Percentiles rank a stretch among this genome's conserved stretches.
These are phyloP conservation scores for Melanotaenia trifasciata DNA, from an alignment of 2,797 vertebrate species.

Conservation along the genomic window DNA sequence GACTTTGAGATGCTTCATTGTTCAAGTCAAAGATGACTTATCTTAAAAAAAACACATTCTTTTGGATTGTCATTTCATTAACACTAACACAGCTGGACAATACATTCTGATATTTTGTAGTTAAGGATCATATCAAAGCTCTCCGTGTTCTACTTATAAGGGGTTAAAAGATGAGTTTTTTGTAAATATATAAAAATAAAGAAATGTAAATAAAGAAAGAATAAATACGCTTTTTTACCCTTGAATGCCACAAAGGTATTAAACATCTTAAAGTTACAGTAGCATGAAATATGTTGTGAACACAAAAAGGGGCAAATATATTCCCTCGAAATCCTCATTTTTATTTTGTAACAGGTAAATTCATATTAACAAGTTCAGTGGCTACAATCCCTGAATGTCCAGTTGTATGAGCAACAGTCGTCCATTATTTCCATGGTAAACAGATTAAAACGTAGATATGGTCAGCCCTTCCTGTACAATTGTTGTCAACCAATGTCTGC, in stretches of 20 bases:
- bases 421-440: conserved; percentile 1
- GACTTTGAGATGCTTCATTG: not conserved
- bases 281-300: not conserved
- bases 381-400: not conserved
- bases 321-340: not conserved
- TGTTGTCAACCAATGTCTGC: not conserved
- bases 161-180: too few species aligned
- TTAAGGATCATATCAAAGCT: not conserved
- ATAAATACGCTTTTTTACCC: not conserved
- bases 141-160: too few species aligned
- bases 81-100: not conserved
- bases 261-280: not conserved
- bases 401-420: not conserved
- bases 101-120: not conserved
- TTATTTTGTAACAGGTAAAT: not conserved
- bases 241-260: not conserved
- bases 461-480: not conserved
- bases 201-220: too few species aligned
- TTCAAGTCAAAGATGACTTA: not conserved
- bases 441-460: not conserved
- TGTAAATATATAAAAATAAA: too few species aligned
- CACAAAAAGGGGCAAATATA: not conserved
- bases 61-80: not conserved
- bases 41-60: not conserved
- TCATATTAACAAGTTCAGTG: not conserved